Evolutionary conservation across 2,113 vertebrate genomes (phyloP).

Genomic region (Upupa epops): DNA sequence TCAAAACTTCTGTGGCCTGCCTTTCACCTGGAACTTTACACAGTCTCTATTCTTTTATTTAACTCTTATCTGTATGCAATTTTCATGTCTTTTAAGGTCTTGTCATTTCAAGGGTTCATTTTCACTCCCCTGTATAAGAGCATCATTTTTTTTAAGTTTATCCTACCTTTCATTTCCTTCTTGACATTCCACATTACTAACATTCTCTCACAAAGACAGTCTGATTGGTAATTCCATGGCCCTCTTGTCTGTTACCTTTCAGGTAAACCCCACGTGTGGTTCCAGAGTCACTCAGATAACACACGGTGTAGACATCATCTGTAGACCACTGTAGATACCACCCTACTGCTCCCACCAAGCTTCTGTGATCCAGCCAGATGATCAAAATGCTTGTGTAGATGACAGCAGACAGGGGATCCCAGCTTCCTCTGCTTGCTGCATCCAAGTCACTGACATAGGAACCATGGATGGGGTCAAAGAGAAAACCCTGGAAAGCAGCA

Average conservation of each 20-base stretch:
- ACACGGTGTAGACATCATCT: neutral
- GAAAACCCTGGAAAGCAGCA: conserved; percentile 52
- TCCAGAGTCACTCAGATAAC: neutral
- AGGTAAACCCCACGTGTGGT: fast-evolving
- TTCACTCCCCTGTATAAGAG: neutral
- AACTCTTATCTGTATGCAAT: neutral
- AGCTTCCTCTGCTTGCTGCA: neutral
- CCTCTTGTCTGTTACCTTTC: neutral
- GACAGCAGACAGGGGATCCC: neutral
- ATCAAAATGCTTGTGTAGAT: neutral
- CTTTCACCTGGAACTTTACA: neutral
- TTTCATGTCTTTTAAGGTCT: neutral
- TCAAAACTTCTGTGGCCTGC: neutral
- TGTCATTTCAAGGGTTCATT: neutral
- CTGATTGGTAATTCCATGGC: neutral
- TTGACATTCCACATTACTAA: neutral
- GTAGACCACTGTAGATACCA: no score
- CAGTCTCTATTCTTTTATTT: neutral
- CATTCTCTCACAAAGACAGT: neutral
- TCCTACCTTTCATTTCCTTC: neutral
- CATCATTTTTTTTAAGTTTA: neutral
- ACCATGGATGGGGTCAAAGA: neutral
- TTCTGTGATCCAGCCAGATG: neutral
- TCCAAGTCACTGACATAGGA: conserved; percentile 52
- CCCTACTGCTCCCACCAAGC: neutral